Percentiles rank a stretch among this genome's conserved stretches.
Conservation (phyloP, 2,113 vertebrate species). For the Cnemophilus loriae region DNA sequence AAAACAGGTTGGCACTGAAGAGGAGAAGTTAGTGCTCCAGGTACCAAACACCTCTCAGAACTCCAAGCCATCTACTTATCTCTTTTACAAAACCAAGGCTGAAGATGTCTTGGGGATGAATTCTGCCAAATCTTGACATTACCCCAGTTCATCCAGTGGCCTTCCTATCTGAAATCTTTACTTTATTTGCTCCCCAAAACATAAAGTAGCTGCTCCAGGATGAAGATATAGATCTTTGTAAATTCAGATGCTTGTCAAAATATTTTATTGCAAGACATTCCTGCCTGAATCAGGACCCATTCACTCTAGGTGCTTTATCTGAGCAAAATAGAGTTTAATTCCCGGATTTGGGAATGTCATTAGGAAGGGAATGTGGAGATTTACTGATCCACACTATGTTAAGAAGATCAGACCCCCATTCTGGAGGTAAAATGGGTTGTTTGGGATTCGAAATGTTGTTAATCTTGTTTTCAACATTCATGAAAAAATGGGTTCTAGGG, state of each 20-base stretch:
- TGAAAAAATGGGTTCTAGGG: neutral
- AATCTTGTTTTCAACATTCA: neutral
- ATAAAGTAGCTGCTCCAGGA: neutral
- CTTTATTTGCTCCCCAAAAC: neutral
- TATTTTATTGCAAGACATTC: neutral
- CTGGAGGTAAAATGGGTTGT: neutral
- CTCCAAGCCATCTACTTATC: neutral
- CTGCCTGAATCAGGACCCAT: neutral
- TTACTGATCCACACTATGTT: neutral
- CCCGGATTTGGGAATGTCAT: neutral
- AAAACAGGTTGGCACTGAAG: neutral
- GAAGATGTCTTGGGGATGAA: neutral
- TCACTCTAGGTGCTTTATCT: neutral
- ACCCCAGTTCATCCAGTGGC: neutral
- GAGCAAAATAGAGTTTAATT: neutral
- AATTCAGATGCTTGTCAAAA: neutral
- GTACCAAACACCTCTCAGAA: neutral
- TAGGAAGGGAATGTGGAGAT: neutral
- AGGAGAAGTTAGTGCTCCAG: neutral
- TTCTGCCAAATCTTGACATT: neutral
- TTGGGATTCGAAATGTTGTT: neutral
- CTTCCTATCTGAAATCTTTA: neutral
- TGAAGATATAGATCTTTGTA: neutral
- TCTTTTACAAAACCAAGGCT: neutral
- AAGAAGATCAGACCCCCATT: neutral